Conservation (phyloP, 2,113 vertebrate genomes). For the Machaerirhynchus nigripectus region DNA sequence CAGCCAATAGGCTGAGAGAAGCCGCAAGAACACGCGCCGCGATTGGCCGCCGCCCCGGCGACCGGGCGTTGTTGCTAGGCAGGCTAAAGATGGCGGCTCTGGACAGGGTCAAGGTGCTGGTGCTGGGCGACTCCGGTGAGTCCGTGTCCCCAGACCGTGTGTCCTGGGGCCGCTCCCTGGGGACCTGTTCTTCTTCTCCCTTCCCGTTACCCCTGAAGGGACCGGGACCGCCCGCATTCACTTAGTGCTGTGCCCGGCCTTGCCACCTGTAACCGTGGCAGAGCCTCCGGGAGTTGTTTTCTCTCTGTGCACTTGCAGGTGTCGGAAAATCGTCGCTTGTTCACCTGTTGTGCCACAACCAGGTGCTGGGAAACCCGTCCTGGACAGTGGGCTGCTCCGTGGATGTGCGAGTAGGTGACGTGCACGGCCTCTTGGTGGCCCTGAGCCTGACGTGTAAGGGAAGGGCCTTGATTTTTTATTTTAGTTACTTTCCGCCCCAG, state of each 20-base stretch:
- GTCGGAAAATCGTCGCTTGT: conserved; percentile 96
- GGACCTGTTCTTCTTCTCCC: not conserved
- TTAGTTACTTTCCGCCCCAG: not conserved
- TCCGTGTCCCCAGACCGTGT: not conserved
- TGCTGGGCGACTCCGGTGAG: conserved; percentile 95
- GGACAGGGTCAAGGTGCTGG: conserved; percentile 93
- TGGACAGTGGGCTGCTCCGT: conserved; percentile 98
- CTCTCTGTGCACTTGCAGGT: conserved; percentile 73
- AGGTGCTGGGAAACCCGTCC: conserved; percentile 93
- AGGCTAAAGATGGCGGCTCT: conserved; percentile 86
- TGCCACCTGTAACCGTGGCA: too few species aligned
- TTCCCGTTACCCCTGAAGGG: too few species aligned
- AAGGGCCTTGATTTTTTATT: not conserved
- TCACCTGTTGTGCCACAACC: conserved; percentile 93
- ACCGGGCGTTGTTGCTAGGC: not conserved
- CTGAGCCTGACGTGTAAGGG: not conserved
- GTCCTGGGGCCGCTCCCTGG: not conserved
- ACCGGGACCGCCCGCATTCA: rapidly evolving
- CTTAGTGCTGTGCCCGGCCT: not conserved
- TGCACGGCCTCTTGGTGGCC: not conserved
- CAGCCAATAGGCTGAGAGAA: not conserved
- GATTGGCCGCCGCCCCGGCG: conserved; percentile 7
- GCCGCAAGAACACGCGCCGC: rapidly evolving
- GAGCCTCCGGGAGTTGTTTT: not conserved
- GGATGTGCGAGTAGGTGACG: conserved; percentile 89